Conservation (phyloP, 2,888 invertebrate species). For the Malthinus flaveolus region DNA sequence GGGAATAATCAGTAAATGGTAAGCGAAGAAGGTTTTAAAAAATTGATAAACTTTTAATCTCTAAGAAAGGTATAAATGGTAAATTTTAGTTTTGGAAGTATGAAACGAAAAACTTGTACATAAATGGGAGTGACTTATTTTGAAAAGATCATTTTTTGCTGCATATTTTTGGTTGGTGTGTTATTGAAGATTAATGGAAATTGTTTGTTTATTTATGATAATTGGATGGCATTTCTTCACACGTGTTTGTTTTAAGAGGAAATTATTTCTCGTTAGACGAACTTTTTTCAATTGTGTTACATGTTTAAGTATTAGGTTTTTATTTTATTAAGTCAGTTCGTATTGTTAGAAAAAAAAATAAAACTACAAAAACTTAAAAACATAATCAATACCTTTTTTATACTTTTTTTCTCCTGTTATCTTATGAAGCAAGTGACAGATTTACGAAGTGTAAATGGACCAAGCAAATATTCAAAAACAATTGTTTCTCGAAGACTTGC, state of each 20-base stretch:
- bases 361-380: constrained; percentile 9
- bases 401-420: neutral
- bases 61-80: constrained; percentile 18
- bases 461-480: neutral
- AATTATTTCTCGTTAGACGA: constrained; percentile 5
- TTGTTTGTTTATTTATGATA: constrained; percentile 5
- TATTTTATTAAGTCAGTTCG: constrained; percentile 19
- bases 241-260: constrained; percentile 13
- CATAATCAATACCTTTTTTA: constrained; percentile 3
- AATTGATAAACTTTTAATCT: too few species aligned
- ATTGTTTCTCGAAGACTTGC: neutral
- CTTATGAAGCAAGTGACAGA: too few species aligned
- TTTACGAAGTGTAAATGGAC: neutral
- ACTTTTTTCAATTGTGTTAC: too few species aligned
- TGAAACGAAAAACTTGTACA: constrained; percentile 14
- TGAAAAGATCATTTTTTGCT: neutral
- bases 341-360: constrained; percentile 22
- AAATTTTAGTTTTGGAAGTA: constrained; percentile 20
- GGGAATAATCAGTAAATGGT: too few species aligned
- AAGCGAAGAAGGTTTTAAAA: too few species aligned
- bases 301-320: constrained; percentile 23
- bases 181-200: constrained; percentile 3
- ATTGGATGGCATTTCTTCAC: neutral
- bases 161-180: neutral
- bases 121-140: constrained; percentile 8